Conservation (phyloP, 2,113 vertebrate genomes). For the Greenwoodochromis staneri region DNA sequence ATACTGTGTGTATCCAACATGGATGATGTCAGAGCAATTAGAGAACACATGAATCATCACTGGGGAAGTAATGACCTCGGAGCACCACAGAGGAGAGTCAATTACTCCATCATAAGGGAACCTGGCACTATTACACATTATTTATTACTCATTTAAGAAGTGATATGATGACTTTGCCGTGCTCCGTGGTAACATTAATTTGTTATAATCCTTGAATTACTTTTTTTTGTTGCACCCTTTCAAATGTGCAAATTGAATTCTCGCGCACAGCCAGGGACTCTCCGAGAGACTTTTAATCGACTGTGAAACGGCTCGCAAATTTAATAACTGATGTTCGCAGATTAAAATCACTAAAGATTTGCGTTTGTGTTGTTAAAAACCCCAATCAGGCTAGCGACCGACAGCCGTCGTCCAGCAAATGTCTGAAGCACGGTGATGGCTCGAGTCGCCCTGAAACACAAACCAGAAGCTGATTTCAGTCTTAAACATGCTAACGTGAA, state of each 20-base stretch:
- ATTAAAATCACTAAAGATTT: neutral
- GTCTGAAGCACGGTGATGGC: neutral
- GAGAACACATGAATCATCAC: constrained; percentile 46
- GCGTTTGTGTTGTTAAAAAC: neutral
- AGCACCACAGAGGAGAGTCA: constrained; percentile 37
- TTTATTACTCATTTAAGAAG: constrained; percentile 29
- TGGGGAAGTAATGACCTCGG: constrained; percentile 52
- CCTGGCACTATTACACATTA: constrained; percentile 24
- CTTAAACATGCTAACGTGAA: neutral
- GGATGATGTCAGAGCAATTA: constrained; percentile 66
- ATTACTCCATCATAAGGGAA: constrained; percentile 36
- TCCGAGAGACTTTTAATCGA: neutral
- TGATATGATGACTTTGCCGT: constrained; percentile 5
- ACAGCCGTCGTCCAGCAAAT: neutral
- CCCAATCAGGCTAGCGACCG: neutral
- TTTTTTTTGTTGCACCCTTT: neutral
- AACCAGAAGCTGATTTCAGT: neutral
- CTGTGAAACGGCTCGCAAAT: neutral
- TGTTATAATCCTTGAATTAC: constrained; percentile 25
- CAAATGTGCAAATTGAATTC: constrained; percentile 21
- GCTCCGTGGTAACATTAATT: neutral
- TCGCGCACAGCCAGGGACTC: neutral
- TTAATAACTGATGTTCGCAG: neutral
- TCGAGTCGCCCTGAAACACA: neutral
- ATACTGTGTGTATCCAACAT: constrained; percentile 25